Evolutionary conservation across 2,888 invertebrate genomes (phyloP).

Genomic region (Mamestra brassicae): DNA sequence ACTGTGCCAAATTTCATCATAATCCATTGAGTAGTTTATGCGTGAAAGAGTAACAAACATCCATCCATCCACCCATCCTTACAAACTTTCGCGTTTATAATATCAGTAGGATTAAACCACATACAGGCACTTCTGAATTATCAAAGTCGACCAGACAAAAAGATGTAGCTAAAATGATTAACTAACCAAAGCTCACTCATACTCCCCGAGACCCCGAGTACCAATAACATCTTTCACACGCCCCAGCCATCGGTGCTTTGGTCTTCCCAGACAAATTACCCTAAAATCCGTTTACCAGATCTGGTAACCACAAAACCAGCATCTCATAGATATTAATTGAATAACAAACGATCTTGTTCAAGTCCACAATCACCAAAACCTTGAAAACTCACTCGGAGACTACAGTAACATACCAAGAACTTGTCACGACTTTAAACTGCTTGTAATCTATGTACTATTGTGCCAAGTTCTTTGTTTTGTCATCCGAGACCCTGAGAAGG

Average conservation of each 20-base stretch:
- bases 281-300: background rate
- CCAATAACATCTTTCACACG: background rate
- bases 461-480: slow-evolving; percentile 47
- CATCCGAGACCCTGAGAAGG: slow-evolving; percentile 42
- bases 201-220: too few relatives aligned
- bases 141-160: too few relatives aligned
- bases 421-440: slow-evolving; percentile 56
- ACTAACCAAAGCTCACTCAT: too few relatives aligned
- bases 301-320: slow-evolving; percentile 20
- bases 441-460: slow-evolving; percentile 53
- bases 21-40: too few relatives aligned
- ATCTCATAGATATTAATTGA: slow-evolving; percentile 27
- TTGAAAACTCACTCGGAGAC: slow-evolving; percentile 33
- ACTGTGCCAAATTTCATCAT: too few relatives aligned
- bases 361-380: slow-evolving; percentile 45
- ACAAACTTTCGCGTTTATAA: too few relatives aligned
- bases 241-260: background rate
- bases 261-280: background rate
- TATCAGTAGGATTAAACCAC: too few relatives aligned
- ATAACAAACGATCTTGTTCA: slow-evolving; percentile 33
- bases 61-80: too few relatives aligned
- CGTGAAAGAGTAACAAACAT: too few relatives aligned
- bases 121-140: too few relatives aligned
- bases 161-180: too few relatives aligned
- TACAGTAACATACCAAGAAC: slow-evolving; percentile 26